Evolutionary conservation across 2,113 vertebrate genomes (phyloP), one percentile per base, ranked within the genome.

Genomic region (Centropus bengalensis): DNA sequence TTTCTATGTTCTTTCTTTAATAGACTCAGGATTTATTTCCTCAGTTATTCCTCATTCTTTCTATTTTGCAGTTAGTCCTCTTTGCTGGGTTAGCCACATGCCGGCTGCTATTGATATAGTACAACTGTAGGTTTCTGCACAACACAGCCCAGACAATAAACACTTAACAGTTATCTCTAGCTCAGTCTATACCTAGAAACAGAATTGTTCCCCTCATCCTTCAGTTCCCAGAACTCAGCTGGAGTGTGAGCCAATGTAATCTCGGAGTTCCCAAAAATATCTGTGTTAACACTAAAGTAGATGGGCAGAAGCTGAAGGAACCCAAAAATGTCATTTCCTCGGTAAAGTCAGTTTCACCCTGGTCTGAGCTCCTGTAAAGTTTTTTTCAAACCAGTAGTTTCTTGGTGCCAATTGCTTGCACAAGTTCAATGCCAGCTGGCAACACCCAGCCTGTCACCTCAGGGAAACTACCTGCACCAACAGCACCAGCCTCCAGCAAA

Each of bases 11-110:
- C 70, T 92, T 80, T 38, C 67, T 82, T 93, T 77, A 89, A 87
- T 86, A 91, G 78, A 89, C 32, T 88, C n/a, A 77, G 47, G 75
- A 95, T 92, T 96, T 96, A 91, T 94, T 92, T 73, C 63, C 52
- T 67, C 10, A 3, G 42, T 54, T 86, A 75, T 26, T 81, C 75
- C 51, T 52, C 52, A 45, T 92, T 71, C 22, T 55, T 84, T 52
- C 58, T 54, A 6, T 80, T 80, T 92, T 81, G 38, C 76, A 81
- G 47, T 49, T 60, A 70, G 82, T 19, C 24, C 44, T 54, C 63
- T 85, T 56, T 89, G 55, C 71, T 77, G 76, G 49, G 75, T 77
- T 83, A 92, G 69, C 70, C 89, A 83, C 71, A 78, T 6, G 51
- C 82, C 85, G 69, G 86, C 64, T 81, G 68, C 71, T 85, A 67